phyloP scores from a whole-genome alignment of 2,888 invertebrate genomes.

The Andrena hattorfiana region DNA sequence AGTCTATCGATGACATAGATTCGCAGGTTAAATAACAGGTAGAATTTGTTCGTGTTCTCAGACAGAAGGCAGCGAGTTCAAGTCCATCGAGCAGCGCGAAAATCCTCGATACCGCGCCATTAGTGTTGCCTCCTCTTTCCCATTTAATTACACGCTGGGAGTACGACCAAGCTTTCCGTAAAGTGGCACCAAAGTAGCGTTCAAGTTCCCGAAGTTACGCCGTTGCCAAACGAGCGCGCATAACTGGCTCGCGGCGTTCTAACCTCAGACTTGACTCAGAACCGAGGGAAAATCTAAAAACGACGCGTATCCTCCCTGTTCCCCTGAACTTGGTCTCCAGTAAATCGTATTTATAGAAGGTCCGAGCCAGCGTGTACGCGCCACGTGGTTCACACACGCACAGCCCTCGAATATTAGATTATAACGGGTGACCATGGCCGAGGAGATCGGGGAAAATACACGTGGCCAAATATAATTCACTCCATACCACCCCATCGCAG shows the following conservation, averaged over 20 bases:
- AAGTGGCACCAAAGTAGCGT: constrained; percentile 51
- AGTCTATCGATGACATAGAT: background rate
- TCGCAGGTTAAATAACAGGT: too few species aligned
- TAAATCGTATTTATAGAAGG: constrained; percentile 78
- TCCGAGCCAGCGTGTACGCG: constrained; percentile 36
- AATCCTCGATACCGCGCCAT: constrained; percentile 71
- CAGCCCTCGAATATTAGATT: constrained; percentile 62
- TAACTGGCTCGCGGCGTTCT: constrained; percentile 45
- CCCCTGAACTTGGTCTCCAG: constrained; percentile 81
- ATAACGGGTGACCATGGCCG: constrained; percentile 64
- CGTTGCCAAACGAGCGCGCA: constrained; percentile 36
- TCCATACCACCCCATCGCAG: background rate
- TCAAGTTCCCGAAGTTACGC: constrained; percentile 35
- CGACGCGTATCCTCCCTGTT: constrained; percentile 71
- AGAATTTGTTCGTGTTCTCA: too few species aligned
- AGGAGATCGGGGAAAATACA: constrained; percentile 8
- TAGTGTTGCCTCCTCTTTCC: constrained; percentile 64
- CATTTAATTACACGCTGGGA: constrained; percentile 82
- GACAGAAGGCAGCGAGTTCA: background rate
- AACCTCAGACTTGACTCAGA: constrained; percentile 44
- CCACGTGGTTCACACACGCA: constrained; percentile 72
- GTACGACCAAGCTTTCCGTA: constrained; percentile 72
- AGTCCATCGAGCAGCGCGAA: constrained; percentile 42
- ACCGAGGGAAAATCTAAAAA: constrained; percentile 78
- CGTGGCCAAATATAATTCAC: background rate